phyloP scores from a whole-genome alignment of 2,888 invertebrate genomes.

The Gasteruption jaculator region DNA sequence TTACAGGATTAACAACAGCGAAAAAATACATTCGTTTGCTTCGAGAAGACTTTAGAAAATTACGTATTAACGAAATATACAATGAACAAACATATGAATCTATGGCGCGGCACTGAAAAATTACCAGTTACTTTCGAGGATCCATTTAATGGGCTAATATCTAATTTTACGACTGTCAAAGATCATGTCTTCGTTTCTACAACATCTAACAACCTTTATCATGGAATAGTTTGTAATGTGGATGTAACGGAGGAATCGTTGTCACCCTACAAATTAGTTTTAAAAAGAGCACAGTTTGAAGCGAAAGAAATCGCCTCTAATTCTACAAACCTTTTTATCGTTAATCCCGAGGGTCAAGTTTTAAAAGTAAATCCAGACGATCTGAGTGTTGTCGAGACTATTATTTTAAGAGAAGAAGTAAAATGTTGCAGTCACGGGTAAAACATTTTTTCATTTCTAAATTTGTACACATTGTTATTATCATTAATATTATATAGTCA shows the following conservation, averaged over 20 bases:
- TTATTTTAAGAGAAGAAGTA: constrained; percentile 61
- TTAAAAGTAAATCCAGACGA: constrained; percentile 56
- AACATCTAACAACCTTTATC: constrained; percentile 48
- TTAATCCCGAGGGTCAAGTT: constrained; percentile 61
- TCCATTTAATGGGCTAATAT: constrained; percentile 43
- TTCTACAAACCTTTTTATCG: constrained; percentile 59
- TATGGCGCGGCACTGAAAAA: constrained; percentile 45
- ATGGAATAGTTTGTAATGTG: constrained; percentile 44
- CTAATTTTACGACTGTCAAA: constrained; percentile 51
- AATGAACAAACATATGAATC: constrained; percentile 39
- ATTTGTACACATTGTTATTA: no score
- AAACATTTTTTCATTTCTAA: constrained; percentile 14
- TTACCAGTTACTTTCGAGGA: constrained; percentile 38
- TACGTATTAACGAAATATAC: no score
- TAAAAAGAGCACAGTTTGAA: constrained; percentile 55
- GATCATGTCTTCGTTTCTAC: constrained; percentile 53
- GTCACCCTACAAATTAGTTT: no score
- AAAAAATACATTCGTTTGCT: no score
- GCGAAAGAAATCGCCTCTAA: constrained; percentile 64
- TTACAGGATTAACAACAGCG: no score
- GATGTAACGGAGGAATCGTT: constrained; percentile 48
- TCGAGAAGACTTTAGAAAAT: no score
- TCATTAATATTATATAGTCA: no score
- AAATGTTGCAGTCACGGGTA: constrained; percentile 63
- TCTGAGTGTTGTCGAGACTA: constrained; percentile 59